Base-by-base conservation (phyloP, 1,140 invertebrate species). In the Caenorhabditis remanei region DNA sequence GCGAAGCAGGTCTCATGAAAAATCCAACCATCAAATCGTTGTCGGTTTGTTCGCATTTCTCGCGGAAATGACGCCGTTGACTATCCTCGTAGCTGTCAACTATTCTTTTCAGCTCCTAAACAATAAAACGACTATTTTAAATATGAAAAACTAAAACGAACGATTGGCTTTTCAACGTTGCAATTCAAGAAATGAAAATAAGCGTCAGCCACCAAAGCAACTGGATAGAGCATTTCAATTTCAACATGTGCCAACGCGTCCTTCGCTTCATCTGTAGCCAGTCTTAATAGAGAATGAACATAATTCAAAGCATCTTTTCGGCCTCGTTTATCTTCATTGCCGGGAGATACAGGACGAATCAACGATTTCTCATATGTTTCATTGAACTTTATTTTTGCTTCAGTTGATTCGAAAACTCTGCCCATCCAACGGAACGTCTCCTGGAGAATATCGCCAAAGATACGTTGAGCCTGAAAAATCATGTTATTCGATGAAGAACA, bases 401-500 rank as follows among this genome's bases (percentile, higher is more conserved):
- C 71, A 19, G 71, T 79, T 8, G 71, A 79, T 50, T 79, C 71
- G 46, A 79, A 79, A 21, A 79, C 71, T 79, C 71, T 79, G 21
- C 71, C 71, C 71, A 79, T 79, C 71, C 71, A 79, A 50, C 71
- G 71, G 71, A 79, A 79, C 41, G 71, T 79, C 14, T 79, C 71
- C 21, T 79, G 43, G 11, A 79, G 71, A 24, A 79, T 79, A 11
- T 79, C 43, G 5, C 71, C 71, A 21, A 79, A 79, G 1, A 79
- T 24, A 24, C n/a, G 43, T 32, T 79, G 46, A 53, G 71, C 71
- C 71, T 79, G 24, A 46, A 24, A 21, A 79, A 4, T 5, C 14
- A 71, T n/a, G 6, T 71, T n/a, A n/a, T n/a, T 58, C 3, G 8
- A 19, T 58, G n/a, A 8, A n/a, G n/a, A 58, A n/a, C 16, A 21